These are phyloP conservation scores for Capromys pilorides DNA, from an alignment of 2,797 vertebrate species.

Conservation along the genomic window DNA sequence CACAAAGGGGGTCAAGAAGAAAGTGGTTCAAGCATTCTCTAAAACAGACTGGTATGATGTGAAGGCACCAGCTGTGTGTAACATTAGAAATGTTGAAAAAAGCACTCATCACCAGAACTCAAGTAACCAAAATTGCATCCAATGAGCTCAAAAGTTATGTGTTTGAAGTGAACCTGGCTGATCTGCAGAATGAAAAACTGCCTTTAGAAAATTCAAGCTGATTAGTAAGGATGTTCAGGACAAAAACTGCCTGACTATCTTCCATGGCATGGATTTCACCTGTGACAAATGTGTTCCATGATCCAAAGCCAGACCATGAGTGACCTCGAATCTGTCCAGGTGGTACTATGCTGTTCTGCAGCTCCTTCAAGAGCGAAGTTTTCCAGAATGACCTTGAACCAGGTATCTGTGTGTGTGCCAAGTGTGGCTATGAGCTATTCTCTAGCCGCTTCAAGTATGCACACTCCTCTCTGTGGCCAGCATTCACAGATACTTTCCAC, in stretches of 20 bases:
- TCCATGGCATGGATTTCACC: background rate
- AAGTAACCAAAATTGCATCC: background rate
- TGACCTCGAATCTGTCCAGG: too few relatives aligned
- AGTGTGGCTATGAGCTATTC: too few relatives aligned
- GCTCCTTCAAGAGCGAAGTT: too few relatives aligned
- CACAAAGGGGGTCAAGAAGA: background rate
- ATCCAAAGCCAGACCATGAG: background rate
- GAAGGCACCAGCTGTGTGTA: background rate
- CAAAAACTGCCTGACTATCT: background rate
- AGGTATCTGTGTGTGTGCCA: too few relatives aligned
- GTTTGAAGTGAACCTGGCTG: background rate
- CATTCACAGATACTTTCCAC: too few relatives aligned
- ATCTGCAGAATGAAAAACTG: background rate
- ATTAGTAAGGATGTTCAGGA: background rate
- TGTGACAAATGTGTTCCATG: background rate
- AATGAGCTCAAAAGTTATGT: background rate
- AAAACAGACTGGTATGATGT: background rate
- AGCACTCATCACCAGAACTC: background rate
- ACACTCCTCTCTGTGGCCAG: too few relatives aligned
- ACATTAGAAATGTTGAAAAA: background rate
- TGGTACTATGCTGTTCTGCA: too few relatives aligned
- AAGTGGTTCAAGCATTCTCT: background rate
- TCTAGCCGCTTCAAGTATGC: too few relatives aligned
- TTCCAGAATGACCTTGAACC: too few relatives aligned
- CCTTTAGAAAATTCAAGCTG: background rate